phyloP scores from a whole-genome alignment of 2,888 invertebrate genomes.

The Sceliomorpha sp. region DNA sequence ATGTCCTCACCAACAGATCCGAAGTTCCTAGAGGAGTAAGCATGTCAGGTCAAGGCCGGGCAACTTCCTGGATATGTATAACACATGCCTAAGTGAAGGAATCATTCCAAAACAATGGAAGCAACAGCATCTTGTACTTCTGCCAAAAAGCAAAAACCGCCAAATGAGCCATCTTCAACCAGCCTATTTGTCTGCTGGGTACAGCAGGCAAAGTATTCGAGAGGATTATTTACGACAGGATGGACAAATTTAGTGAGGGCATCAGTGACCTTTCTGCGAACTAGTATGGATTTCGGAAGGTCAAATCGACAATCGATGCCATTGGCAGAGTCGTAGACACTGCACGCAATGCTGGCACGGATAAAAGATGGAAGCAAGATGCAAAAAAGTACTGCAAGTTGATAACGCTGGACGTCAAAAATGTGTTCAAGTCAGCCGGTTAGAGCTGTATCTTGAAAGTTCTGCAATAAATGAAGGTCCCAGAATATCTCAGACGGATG shows the following conservation, averaged over 20 bases:
- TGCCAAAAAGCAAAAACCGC: conserved; percentile 28
- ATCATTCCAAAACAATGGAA: conserved; percentile 45
- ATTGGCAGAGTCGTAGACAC: conserved; percentile 28
- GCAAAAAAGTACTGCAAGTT: not conserved
- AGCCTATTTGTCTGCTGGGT: conserved; percentile 11
- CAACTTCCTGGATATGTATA: conserved; percentile 42
- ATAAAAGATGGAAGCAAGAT: conserved; percentile 17
- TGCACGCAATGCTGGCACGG: conserved; percentile 14
- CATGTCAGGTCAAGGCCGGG: too few species aligned
- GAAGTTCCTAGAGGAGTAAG: too few species aligned
- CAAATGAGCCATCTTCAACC: conserved; percentile 23
- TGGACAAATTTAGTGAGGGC: conserved; percentile 14
- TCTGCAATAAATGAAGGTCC: not conserved
- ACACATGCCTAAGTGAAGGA: conserved; percentile 25
- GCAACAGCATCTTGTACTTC: conserved; percentile 33
- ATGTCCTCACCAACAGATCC: conserved; percentile 38
- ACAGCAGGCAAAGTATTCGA: conserved; percentile 11
- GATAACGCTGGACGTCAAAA: conserved; percentile 3
- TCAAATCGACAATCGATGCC: conserved; percentile 37
- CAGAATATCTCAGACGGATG: too few species aligned
- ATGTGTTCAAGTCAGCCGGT: not conserved
- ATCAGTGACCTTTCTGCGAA: conserved; percentile 17
- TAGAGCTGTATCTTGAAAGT: not conserved
- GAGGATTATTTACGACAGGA: conserved; percentile 3
- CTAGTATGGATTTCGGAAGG: conserved; percentile 47